Percentiles rank a stretch among this genome's conserved stretches.
Evolutionary conservation across 2,888 invertebrate genomes (phyloP).

Genomic region (Sisyra terminalis): DNA sequence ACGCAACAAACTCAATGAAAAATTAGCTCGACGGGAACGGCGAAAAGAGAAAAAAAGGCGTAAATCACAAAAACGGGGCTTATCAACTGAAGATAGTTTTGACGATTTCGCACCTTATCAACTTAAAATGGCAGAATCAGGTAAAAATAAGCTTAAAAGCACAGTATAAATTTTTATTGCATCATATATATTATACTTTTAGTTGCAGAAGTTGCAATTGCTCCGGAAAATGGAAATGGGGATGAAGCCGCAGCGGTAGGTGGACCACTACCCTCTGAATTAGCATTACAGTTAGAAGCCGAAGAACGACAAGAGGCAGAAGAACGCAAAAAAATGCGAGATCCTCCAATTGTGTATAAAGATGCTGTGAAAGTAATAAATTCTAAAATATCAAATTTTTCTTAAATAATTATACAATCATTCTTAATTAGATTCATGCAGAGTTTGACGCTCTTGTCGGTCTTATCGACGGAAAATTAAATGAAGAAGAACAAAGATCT

Average conservation of each 20-base stretch:
- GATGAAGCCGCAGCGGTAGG: slow-evolving; percentile 22
- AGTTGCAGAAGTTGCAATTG: slow-evolving; percentile 4
- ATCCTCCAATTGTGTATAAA: slow-evolving; percentile 66
- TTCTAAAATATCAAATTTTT: slow-evolving; percentile 1
- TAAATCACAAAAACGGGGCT: slow-evolving; percentile 32
- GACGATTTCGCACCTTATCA: not conserved
- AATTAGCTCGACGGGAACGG: slow-evolving; percentile 54
- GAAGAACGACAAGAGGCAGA: slow-evolving; percentile 50
- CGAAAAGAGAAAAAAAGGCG: slow-evolving; percentile 52
- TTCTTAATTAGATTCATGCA: slow-evolving; percentile 35
- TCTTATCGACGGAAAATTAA: slow-evolving; percentile 52
- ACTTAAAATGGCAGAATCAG: slow-evolving; percentile 5
- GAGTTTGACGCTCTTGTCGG: slow-evolving; percentile 59
- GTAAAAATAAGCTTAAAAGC: not conserved
- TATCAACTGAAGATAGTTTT: slow-evolving; percentile 12
- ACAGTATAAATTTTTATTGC: not conserved
- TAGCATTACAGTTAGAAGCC: slow-evolving; percentile 36
- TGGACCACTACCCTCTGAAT: slow-evolving; percentile 32
- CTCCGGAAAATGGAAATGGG: slow-evolving; percentile 14
- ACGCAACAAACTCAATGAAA: slow-evolving; percentile 51
- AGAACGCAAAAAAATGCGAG: slow-evolving; percentile 49
- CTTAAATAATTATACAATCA: not conserved
- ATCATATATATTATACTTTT: too few species aligned
- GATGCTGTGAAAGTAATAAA: slow-evolving; percentile 49
- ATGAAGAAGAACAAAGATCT: slow-evolving; percentile 56